phyloP scores from a whole-genome alignment of 2,113 vertebrate species.

The Neoarius graeffei region DNA sequence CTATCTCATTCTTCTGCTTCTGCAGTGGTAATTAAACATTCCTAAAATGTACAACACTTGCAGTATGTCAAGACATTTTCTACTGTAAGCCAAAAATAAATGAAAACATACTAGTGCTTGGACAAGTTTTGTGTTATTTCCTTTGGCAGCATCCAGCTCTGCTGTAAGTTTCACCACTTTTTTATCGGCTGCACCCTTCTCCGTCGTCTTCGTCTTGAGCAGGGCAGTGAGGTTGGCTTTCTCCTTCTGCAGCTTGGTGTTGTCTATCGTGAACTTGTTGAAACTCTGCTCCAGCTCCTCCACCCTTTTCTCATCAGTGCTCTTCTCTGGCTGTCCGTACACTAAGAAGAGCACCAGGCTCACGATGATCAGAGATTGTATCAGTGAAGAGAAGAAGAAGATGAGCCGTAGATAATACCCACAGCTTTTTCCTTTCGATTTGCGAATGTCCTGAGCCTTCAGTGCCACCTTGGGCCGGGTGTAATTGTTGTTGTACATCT shows the following conservation, averaged over 20 bases:
- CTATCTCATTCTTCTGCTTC: neutral
- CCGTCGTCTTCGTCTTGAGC: constrained; percentile 63
- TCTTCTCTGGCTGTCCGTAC: constrained; percentile 82
- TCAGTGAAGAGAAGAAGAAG: constrained; percentile 89
- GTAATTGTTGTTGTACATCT: constrained; percentile 82
- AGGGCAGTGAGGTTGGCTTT: constrained; percentile 66
- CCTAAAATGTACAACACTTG: neutral
- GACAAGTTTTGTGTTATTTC: neutral
- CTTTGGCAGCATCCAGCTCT: constrained; percentile 50
- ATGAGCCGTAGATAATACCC: constrained; percentile 85
- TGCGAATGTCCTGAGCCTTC: constrained; percentile 68
- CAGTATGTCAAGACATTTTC: neutral
- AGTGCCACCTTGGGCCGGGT: constrained; percentile 74
- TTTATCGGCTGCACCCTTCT: constrained; percentile 63
- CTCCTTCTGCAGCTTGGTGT: constrained; percentile 57
- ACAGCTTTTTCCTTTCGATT: constrained; percentile 68
- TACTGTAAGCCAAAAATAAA: neutral
- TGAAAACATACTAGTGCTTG: constrained; percentile 59
- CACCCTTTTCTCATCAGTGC: constrained; percentile 76
- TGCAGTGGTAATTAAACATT: neutral
- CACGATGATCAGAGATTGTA: constrained; percentile 91
- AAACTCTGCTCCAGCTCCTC: constrained; percentile 72
- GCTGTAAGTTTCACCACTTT: constrained; percentile 59
- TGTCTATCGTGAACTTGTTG: constrained; percentile 64
- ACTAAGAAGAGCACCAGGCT: constrained; percentile 93